Base-by-base conservation (phyloP, 2,888 invertebrate species). In the Agriopis aurantiaria region DNA sequence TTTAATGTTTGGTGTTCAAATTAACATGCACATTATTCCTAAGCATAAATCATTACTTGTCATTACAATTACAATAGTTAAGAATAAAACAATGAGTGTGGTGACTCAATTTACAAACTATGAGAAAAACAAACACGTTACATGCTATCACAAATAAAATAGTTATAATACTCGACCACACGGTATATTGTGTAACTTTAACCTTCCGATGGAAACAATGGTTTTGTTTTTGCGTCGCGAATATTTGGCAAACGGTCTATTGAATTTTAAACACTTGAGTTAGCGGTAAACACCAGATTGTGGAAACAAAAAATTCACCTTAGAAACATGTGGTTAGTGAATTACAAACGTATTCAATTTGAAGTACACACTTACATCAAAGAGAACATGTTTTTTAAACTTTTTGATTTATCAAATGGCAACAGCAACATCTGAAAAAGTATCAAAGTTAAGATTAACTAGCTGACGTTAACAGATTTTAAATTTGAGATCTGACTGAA, bases 191-290 rank as follows among this genome's bases (percentile, higher is more conserved):
- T 51, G 58, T 71, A 62, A 71, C 40, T 64, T 59, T 48, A 65
- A 67, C 64, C 68, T 66, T 73, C 64, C 45, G 58, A 68, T 58
- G 14, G 45, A 73, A 73, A 76, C 76, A 72, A 72, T 67, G 41
- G 71, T 56, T 55, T 51, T 65, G 56, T 67, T 68, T 72, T 75
- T 77, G 75, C 77, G 75, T 57, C 62, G 70, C 69, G 41, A 73
- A 67, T 67, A 74, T 76, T 76, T 73, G 53, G 67, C 68, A 68
- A 56, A 63, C 53, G 33, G 56, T 43, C 56, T 45, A 68, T 69
- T 69, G 69, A 66, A 75, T 73, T 61, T 70, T n/a, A 66, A 61
- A 53, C 53, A 62, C 62, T 53, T 62, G 62, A 11, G 45, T 41
- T 23, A 17, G 43, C 17, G 41, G 53, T 53, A 53, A 62, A 53